Evolutionary conservation across 2,888 invertebrate genomes (phyloP).

Genomic region (Ornithoptera alexandrae): DNA sequence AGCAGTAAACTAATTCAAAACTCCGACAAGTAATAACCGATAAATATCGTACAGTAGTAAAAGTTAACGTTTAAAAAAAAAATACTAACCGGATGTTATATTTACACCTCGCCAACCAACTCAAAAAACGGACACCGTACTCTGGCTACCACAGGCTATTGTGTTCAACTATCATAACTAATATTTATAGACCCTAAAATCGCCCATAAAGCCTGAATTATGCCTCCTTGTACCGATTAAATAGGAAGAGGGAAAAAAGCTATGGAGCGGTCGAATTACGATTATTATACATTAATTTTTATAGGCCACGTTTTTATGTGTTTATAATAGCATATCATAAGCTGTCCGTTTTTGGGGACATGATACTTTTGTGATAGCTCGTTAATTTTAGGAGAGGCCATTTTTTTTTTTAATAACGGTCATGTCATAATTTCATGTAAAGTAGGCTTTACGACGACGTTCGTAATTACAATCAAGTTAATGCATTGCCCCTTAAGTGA

Average conservation of each 20-base stretch:
- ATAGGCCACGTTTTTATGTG: conserved; percentile 37
- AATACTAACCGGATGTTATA: not conserved
- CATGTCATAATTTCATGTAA: conserved; percentile 31
- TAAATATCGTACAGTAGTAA: too few relatives aligned
- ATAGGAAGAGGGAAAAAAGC: conserved; percentile 23
- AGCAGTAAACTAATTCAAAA: too few relatives aligned
- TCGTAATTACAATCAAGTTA: conserved; percentile 30
- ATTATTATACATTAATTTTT: conserved; percentile 34
- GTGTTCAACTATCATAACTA: conserved; percentile 23
- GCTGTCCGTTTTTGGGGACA: conserved; percentile 41
- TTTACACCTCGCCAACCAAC: conserved; percentile 3
- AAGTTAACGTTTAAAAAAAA: too few relatives aligned
- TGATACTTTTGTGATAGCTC: conserved; percentile 39
- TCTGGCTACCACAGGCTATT: conserved; percentile 15
- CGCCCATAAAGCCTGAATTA: conserved; percentile 25
- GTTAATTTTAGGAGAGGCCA: conserved; percentile 36
- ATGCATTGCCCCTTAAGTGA: conserved; percentile 10
- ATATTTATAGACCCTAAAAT: conserved; percentile 29
- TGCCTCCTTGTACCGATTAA: conserved; percentile 29
- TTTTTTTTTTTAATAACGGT: conserved; percentile 31
- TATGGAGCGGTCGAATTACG: conserved; percentile 33
- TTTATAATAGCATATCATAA: conserved; percentile 40
- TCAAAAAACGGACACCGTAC: not conserved
- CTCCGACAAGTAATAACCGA: too few relatives aligned
- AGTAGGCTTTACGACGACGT: conserved; percentile 27